Percentiles rank a stretch among this genome's conserved stretches.
phyloP scores from a whole-genome alignment of 1,140 invertebrate genomes.

The Ericerus pela region DNA sequence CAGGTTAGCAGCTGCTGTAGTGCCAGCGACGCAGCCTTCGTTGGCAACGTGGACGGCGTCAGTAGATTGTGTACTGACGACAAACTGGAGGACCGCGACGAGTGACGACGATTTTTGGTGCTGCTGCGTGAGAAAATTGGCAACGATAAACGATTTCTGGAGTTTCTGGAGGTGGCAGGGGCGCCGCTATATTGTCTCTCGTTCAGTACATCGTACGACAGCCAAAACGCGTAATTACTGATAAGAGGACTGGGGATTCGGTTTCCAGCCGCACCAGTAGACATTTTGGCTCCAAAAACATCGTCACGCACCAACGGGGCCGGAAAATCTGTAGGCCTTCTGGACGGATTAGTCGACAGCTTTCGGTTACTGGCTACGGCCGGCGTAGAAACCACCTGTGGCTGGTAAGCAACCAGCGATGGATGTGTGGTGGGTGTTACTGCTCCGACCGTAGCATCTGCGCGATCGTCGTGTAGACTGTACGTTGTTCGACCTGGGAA shows the following conservation, averaged over 20 bases:
- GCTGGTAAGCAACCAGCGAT: constrained; percentile 13
- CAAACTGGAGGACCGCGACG: background rate
- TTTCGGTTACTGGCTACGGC: constrained; percentile 14
- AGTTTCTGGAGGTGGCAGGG: background rate
- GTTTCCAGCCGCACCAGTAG: constrained; percentile 33
- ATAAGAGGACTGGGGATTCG: background rate
- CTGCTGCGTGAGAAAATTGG: background rate
- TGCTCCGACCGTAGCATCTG: background rate
- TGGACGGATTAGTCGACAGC: constrained; percentile 12
- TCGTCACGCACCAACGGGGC: constrained; percentile 30
- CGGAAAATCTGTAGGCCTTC: constrained; percentile 14
- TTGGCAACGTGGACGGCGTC: constrained; percentile 9
- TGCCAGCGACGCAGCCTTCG: constrained; percentile 37
- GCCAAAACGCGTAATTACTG: background rate
- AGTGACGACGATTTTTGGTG: background rate
- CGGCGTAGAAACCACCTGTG: constrained; percentile 20
- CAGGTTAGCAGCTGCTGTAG: constrained; percentile 48
- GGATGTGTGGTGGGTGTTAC: background rate
- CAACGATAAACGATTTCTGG: background rate
- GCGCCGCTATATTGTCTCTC: background rate
- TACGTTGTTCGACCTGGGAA: background rate
- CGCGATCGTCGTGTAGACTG: background rate
- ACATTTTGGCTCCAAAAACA: constrained; percentile 30
- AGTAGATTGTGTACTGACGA: constrained; percentile 4
- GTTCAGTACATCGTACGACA: background rate